Evolutionary conservation across 2,797 vertebrate genomes (phyloP).

Genomic region (Hypotaenidia philippensis): DNA sequence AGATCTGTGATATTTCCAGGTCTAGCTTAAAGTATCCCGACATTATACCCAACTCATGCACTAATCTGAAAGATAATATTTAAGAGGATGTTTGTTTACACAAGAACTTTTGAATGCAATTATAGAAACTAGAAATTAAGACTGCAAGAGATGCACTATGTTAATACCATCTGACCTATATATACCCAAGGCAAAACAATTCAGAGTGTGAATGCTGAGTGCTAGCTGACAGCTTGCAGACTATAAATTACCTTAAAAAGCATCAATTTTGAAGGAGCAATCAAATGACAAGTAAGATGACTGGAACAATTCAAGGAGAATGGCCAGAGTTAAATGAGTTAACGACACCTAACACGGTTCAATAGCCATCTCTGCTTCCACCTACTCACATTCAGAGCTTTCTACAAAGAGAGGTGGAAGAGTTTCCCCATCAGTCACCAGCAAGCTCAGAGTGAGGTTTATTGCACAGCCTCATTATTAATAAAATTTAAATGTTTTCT

Average conservation of each 20-base stretch:
- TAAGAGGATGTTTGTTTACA: background rate
- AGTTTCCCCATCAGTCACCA: background rate
- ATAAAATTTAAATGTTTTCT: background rate
- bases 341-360: accelerated
- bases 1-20: background rate
- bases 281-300: background rate
- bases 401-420: background rate
- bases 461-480: background rate
- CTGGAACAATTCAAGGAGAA: background rate
- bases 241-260: background rate
- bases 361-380: background rate
- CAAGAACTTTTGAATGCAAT: background rate
- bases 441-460: background rate
- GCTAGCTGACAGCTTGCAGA: background rate
- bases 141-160: background rate
- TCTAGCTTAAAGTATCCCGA: background rate
- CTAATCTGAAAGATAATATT: background rate
- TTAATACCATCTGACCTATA: background rate
- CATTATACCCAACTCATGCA: background rate
- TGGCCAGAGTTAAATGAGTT: background rate
- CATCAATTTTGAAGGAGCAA: background rate
- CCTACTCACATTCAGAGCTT: background rate
- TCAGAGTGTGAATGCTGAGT: background rate
- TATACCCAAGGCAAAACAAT: background rate
- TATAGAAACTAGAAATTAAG: background rate